Percentiles rank a stretch among this genome's conserved stretches.
phyloP scores from a whole-genome alignment of 2,888 invertebrate species.

The Micoletzkya japonica region DNA sequence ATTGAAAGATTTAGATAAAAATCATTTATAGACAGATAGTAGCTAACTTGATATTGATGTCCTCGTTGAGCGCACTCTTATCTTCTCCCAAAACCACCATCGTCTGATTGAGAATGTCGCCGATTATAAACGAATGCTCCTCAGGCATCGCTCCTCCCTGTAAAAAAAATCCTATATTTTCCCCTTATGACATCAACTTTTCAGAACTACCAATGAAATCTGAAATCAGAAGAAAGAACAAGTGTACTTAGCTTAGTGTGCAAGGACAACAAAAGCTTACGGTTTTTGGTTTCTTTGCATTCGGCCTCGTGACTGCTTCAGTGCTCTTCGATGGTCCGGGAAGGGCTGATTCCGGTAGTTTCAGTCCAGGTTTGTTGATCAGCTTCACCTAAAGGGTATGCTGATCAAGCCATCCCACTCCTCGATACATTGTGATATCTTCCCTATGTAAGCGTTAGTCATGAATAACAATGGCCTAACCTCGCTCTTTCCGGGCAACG shows the following conservation, averaged over 20 bases:
- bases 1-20: too few species aligned
- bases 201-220: not conserved
- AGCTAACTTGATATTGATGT: slow-evolving; percentile 36
- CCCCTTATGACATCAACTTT: too few species aligned
- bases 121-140: slow-evolving; percentile 47
- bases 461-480: not conserved
- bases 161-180: not conserved
- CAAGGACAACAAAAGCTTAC: not conserved
- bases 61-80: slow-evolving; percentile 49
- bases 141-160: slow-evolving; percentile 37
- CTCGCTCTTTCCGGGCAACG: not conserved
- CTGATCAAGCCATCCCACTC: too few species aligned
- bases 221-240: not conserved
- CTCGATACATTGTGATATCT: too few species aligned
- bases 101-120: slow-evolving; percentile 49
- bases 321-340: slow-evolving; percentile 4
- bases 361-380: slow-evolving; percentile 16
- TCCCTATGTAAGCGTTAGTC: too few species aligned
- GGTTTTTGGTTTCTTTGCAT: not conserved
- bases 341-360: slow-evolving; percentile 3
- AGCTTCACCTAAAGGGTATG: slow-evolving; percentile 16
- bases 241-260: not conserved
- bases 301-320: not conserved
- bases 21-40: too few species aligned
- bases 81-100: slow-evolving; percentile 59